A percentile compares a stretch with the other conserved stretches of the same genome.
Conservation (phyloP, 1,140 invertebrate species). For the Atopsyche davidsoni region DNA sequence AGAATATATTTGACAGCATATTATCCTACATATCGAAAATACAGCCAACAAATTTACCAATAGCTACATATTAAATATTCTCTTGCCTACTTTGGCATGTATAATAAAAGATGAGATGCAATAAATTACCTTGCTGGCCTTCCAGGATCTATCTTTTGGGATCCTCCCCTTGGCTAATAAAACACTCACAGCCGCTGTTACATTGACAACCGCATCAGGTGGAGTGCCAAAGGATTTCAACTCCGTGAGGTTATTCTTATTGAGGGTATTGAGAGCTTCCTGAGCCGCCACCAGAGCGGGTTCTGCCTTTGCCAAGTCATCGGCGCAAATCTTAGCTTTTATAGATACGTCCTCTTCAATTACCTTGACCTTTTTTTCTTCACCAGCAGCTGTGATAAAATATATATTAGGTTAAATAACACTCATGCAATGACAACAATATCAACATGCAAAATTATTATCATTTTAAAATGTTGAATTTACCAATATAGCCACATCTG, state of each 20-base stretch:
- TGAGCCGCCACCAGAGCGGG: conserved; percentile 84
- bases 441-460: too few species aligned
- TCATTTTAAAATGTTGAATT: too few species aligned
- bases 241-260: conserved; percentile 91
- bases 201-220: conserved; percentile 75
- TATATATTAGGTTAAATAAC: background rate
- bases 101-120: background rate
- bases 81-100: too few species aligned
- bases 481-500: too few species aligned
- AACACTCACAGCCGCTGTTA: conserved; percentile 81
- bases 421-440: too few species aligned
- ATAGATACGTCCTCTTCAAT: conserved; percentile 82
- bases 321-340: conserved; percentile 80
- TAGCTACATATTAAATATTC: too few species aligned
- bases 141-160: conserved; percentile 91
- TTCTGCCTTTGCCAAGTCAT: conserved; percentile 85
- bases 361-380: conserved; percentile 83
- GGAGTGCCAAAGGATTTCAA: conserved; percentile 88
- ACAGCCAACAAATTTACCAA: too few species aligned
- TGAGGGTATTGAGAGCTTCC: conserved; percentile 86
- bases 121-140: conserved; percentile 66
- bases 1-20: too few species aligned
- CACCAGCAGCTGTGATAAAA: conserved; percentile 56
- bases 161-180: conserved; percentile 83
- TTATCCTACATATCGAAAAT: conserved; percentile 85